Percentiles rank a stretch among this genome's conserved stretches.
Evolutionary conservation across 2,888 invertebrate genomes (phyloP).

Genomic region (Trachelus stipa): DNA sequence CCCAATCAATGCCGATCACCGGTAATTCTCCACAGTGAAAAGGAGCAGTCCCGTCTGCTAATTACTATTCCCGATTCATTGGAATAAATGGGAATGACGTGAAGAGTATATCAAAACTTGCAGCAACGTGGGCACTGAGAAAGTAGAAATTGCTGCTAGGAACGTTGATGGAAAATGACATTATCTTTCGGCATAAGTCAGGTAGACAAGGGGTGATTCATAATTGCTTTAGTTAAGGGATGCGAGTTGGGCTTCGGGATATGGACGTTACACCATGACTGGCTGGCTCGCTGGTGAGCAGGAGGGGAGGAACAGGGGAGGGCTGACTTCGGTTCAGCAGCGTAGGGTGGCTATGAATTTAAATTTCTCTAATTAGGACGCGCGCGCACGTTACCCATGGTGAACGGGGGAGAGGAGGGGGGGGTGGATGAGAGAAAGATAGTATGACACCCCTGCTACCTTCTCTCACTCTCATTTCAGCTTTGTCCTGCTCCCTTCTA

Average conservation of each 20-base stretch:
- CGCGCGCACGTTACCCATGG: constrained; percentile 37
- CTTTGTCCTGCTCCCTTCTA: constrained; percentile 10
- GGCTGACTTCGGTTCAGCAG: constrained; percentile 42
- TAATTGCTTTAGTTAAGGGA: constrained; percentile 60
- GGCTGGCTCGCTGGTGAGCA: not conserved
- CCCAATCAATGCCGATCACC: not conserved
- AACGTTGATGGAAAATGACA: constrained; percentile 48
- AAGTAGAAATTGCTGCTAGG: constrained; percentile 22
- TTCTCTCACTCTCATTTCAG: constrained; percentile 22
- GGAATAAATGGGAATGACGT: not conserved
- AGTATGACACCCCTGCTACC: constrained; percentile 25
- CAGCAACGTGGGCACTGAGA: constrained; percentile 12
- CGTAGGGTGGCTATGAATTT: constrained; percentile 63
- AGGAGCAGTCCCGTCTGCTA: not conserved
- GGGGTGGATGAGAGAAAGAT: constrained; percentile 14
- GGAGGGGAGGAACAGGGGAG: constrained; percentile 24
- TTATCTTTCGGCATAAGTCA: constrained; percentile 53
- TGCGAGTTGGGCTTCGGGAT: constrained; percentile 22
- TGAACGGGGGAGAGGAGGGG: constrained; percentile 17
- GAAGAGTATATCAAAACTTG: not conserved
- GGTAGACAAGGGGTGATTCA: constrained; percentile 36
- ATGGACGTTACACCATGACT: constrained; percentile 2
- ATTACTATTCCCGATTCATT: not conserved
- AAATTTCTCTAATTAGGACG: constrained; percentile 65
- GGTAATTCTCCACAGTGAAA: not conserved